These are phyloP conservation scores for Drosophila littoralis DNA, from an alignment of 1,140 invertebrate species.

Conservation along the genomic window DNA sequence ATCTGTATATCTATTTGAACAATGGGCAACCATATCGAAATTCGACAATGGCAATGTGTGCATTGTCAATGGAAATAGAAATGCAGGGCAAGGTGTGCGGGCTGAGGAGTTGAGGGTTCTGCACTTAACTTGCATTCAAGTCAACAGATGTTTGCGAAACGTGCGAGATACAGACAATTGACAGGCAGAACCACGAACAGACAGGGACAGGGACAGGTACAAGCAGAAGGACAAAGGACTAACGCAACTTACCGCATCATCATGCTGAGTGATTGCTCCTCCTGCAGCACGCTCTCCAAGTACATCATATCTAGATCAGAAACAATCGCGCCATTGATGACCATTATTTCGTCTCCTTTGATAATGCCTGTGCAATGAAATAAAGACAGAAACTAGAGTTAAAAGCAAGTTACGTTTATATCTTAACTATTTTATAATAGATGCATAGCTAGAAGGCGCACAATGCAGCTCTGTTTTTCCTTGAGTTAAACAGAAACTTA, in stretches of 20 bases:
- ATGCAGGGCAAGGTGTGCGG: background rate
- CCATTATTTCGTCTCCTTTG: slow-evolving; percentile 99
- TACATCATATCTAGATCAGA: slow-evolving; percentile 99
- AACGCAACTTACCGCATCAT: slow-evolving; percentile 92
- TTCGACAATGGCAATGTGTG: slow-evolving; percentile 19
- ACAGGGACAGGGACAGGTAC: background rate
- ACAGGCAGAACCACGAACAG: background rate
- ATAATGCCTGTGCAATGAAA: slow-evolving; percentile 91
- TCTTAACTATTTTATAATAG: slow-evolving; percentile 19
- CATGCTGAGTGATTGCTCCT: slow-evolving; percentile 97
- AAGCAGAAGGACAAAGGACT: background rate
- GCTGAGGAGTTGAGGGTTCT: too few species aligned
- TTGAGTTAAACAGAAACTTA: background rate
- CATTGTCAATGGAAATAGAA: slow-evolving; percentile 36
- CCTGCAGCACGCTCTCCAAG: slow-evolving; percentile 97
- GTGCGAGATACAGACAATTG: slow-evolving; percentile 34
- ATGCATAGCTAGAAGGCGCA: background rate
- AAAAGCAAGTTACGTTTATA: slow-evolving; percentile 27
- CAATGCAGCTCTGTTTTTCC: slow-evolving; percentile 3
- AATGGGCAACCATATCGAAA: slow-evolving; percentile 36
- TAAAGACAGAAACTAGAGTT: slow-evolving; percentile 32
- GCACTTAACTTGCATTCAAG: slow-evolving; percentile 38
- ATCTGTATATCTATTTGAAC: slow-evolving; percentile 64
- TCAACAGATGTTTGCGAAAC: slow-evolving; percentile 43
- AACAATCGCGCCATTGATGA: slow-evolving; percentile 98